These are phyloP conservation scores for Pelobates cultripes DNA, from an alignment of 2,797 vertebrate genomes.

Conservation along the genomic window DNA sequence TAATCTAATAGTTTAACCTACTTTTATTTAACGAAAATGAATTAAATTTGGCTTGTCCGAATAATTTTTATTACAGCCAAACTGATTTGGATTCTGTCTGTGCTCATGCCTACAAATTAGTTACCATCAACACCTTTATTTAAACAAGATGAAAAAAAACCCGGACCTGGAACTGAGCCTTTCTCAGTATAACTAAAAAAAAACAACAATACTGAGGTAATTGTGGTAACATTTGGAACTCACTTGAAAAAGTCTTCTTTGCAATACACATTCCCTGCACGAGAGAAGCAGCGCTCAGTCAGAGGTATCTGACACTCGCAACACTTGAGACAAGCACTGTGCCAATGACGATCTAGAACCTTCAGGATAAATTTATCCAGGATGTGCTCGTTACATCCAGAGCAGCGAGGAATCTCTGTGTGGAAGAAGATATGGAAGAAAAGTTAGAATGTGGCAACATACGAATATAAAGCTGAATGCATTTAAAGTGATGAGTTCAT, in stretches of 20 bases:
- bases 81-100: no score
- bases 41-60: no score
- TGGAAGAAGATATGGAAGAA: background rate
- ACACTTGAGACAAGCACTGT: constrained; percentile 97
- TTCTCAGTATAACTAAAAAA: no score
- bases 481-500: background rate
- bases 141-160: no score
- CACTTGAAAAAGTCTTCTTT: constrained; percentile 99
- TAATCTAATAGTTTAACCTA: no score
- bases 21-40: no score
- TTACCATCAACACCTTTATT: no score
- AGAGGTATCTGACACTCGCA: constrained; percentile 94
- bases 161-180: no score
- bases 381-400: constrained; percentile 97
- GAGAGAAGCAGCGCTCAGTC: constrained; percentile 94
- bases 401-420: constrained; percentile 95
- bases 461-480: background rate
- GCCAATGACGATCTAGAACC: constrained; percentile 97
- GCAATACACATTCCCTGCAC: constrained; percentile 94
- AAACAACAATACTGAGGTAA: no score
- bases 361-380: constrained; percentile 98
- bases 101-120: no score
- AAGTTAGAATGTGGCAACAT: background rate
- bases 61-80: no score
- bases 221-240: constrained; percentile 64